Base-by-base conservation (phyloP, 1,140 invertebrate genomes). In the Brachystomella parvula region DNA sequence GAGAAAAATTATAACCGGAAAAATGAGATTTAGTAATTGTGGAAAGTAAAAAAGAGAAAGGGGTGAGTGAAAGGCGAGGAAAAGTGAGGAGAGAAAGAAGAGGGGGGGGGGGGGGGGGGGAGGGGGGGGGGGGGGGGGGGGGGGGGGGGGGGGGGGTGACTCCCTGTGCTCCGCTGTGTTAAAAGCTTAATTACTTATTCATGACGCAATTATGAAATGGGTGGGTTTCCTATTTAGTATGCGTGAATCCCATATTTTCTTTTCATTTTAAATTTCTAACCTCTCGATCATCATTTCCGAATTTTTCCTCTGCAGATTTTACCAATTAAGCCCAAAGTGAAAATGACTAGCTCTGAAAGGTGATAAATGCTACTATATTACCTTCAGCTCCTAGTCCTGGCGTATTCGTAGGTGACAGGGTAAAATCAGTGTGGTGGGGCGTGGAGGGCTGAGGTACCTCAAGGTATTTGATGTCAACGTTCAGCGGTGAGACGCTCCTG, bases 141-240 rank as follows among this genome's bases (percentile, higher is more conserved):
- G 19, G 12, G 6, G 53, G 53, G 12, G 19, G 12, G 53, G 19
- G 12, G 53, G 53, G 19, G 12, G 6, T 56, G 9, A 15, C 30
- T 62, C 19, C 26, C 24, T 31, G 3, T 62, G 60, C 26, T 62
- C 44, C 19, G 6, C 24, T 31, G 3, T 62, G 60, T 39, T 62
- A 62, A 62, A 62, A 62, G 60, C 60, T 62, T 62, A 62, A 62
- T 62, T 62, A 62, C 60, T 62, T 62, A 62, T 62, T 62, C 60
- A 62, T 15, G 60, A 62, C 33, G 39, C 60, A 62, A 62, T 62
- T 62, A 62, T 62, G 39, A 60, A 31, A 32, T 12, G 24, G 26
- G 12, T 26, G 35, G 58, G 29, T 9, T 32, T 35, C 24, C 53
- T 57, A 24, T 35, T 60, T 30, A 60, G 17, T 19, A 60, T 17